Percentiles rank a stretch among this genome's conserved stretches.
These are phyloP conservation scores for Sisyra terminalis DNA, from an alignment of 2,888 invertebrate genomes.

Conservation along the genomic window DNA sequence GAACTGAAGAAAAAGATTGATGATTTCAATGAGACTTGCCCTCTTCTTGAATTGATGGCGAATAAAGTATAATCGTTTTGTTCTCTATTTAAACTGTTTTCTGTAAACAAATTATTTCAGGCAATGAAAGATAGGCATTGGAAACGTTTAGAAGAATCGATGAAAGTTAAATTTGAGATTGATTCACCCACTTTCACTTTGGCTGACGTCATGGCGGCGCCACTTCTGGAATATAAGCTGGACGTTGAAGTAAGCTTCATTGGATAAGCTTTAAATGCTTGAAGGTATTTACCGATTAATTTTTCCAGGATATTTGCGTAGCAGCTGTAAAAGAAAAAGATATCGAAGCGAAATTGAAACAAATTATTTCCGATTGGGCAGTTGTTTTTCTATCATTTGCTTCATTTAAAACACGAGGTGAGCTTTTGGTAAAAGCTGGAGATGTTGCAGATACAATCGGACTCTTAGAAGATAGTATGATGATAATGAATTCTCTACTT, in stretches of 20 bases:
- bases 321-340: constrained; percentile 82
- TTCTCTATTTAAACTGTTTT: not conserved
- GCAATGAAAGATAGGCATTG: constrained; percentile 40
- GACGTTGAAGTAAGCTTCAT: constrained; percentile 56
- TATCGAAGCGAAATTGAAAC: constrained; percentile 74
- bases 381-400: constrained; percentile 52
- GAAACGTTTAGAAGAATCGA: constrained; percentile 36
- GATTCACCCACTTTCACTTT: constrained; percentile 66
- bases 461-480: constrained; percentile 67
- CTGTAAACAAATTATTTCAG: constrained; percentile 16
- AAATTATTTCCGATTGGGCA: constrained; percentile 68
- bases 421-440: constrained; percentile 56
- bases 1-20: constrained; percentile 80
- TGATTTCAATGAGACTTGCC: constrained; percentile 79
- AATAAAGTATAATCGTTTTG: constrained; percentile 36
- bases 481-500: constrained; percentile 70
- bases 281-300: no score
- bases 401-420: constrained; percentile 66
- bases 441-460: constrained; percentile 66
- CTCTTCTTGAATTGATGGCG: constrained; percentile 73
- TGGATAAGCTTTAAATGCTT: no score
- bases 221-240: constrained; percentile 63
- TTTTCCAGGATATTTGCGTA: constrained; percentile 66
- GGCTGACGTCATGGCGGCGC: constrained; percentile 70
- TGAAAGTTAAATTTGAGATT: constrained; percentile 53